A percentile compares a stretch with the other conserved stretches of the same genome.
phyloP scores from a whole-genome alignment of 2,113 vertebrate species.

The Prietella phreatophila region DNA sequence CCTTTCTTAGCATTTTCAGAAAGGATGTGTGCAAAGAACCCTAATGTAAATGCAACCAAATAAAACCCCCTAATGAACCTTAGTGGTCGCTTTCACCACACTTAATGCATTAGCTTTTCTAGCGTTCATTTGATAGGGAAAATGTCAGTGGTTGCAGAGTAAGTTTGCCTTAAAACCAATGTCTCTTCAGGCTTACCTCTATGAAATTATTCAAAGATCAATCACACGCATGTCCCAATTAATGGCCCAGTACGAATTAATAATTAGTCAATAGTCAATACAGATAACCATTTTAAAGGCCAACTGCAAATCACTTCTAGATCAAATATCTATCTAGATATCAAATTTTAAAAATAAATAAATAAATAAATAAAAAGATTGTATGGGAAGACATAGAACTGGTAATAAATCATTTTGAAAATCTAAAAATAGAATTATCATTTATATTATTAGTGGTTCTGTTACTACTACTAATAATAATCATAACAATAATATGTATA shows the following conservation, averaged over 20 bases:
- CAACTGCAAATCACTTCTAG: background rate
- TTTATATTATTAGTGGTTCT: background rate
- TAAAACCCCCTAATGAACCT: constrained; percentile 65
- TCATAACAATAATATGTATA: background rate
- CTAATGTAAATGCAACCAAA: constrained; percentile 76
- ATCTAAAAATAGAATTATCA: background rate
- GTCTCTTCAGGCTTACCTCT: constrained; percentile 57
- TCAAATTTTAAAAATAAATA: too few species aligned
- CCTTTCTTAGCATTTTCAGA: constrained; percentile 63
- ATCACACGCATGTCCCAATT: constrained; percentile 32
- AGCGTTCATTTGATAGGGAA: constrained; percentile 77
- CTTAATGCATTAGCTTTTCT: constrained; percentile 59
- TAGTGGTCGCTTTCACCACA: constrained; percentile 60
- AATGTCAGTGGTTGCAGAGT: constrained; percentile 72
- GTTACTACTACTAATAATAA: background rate
- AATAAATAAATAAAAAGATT: too few species aligned
- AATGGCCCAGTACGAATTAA: background rate
- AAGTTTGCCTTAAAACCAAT: constrained; percentile 74
- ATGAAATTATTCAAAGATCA: constrained; percentile 56
- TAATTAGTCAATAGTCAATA: background rate
- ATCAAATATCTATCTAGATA: too few species aligned
- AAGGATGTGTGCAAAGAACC: constrained; percentile 68
- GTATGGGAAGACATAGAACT: background rate
- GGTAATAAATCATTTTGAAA: background rate
- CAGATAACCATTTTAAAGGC: background rate